Evolutionary conservation across 2,797 vertebrate genomes (phyloP).

Genomic region (Gymnoscopelus microlampas): DNA sequence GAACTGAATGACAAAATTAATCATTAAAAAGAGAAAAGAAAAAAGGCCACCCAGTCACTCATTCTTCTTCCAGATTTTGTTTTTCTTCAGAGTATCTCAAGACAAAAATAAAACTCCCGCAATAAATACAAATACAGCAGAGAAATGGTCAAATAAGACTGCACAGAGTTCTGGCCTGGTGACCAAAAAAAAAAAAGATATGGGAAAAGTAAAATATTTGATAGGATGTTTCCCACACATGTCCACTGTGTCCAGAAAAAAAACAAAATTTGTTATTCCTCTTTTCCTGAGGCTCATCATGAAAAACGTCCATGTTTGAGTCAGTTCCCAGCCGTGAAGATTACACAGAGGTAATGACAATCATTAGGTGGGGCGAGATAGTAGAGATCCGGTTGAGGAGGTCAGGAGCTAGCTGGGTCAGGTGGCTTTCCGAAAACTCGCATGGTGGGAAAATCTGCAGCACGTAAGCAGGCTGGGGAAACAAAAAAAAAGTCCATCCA

Average conservation of each 20-base stretch:
- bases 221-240: slow-evolving; percentile 54
- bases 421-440: slow-evolving; percentile 96
- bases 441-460: slow-evolving; percentile 99
- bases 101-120: slow-evolving; percentile 75
- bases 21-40: slow-evolving; percentile 69
- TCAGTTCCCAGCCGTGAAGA: slow-evolving; percentile 46
- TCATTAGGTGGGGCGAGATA: slow-evolving; percentile 99
- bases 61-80: slow-evolving; percentile 68
- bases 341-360: slow-evolving; percentile 98
- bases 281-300: slow-evolving; percentile 73
- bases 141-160: slow-evolving; percentile 82
- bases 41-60: slow-evolving; percentile 76
- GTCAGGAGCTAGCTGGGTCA: slow-evolving; percentile 95
- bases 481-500: background rate
- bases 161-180: slow-evolving; percentile 74
- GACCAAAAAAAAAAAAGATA: slow-evolving; percentile 36
- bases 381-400: slow-evolving; percentile 97
- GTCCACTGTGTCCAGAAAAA: slow-evolving; percentile 57
- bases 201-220: slow-evolving; percentile 38
- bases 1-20: slow-evolving; percentile 70
- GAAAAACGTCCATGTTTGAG: slow-evolving; percentile 45
- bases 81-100: slow-evolving; percentile 70
- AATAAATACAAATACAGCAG: slow-evolving; percentile 88
- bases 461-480: slow-evolving; percentile 92
- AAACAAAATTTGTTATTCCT: slow-evolving; percentile 56